A percentile compares a stretch with the other conserved stretches of the same genome.
Evolutionary conservation across 2,888 invertebrate species (phyloP).

Genomic region (Megamerina dolium): DNA sequence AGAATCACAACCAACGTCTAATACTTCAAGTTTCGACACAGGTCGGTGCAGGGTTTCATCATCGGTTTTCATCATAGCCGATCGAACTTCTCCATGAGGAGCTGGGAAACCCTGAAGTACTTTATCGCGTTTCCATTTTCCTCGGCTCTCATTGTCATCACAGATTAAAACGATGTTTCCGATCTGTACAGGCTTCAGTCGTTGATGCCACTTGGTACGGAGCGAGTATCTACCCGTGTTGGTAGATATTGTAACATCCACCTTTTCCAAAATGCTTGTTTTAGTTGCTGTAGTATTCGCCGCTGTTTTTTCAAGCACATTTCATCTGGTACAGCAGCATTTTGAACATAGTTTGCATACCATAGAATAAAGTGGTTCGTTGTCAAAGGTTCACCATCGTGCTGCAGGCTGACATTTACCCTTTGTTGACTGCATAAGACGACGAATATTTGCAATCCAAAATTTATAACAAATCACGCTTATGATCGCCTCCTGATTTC

Average conservation of each 20-base stretch:
- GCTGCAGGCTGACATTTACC: too few species aligned
- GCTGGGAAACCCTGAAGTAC: constrained; percentile 5
- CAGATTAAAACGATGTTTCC: constrained; percentile 16
- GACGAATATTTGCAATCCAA: too few species aligned
- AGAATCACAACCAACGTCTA: constrained; percentile 10
- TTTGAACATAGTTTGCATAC: too few species aligned
- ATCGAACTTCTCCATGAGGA: constrained; percentile 11
- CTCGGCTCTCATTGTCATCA: constrained; percentile 18
- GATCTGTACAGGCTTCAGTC: constrained; percentile 4
- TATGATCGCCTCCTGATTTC: too few species aligned
- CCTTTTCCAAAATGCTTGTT: constrained; percentile 8
- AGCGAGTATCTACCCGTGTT: constrained; percentile 9
- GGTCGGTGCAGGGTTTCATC: constrained; percentile 6
- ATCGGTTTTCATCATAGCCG: constrained; percentile 7
- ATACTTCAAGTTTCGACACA: constrained; percentile 9
- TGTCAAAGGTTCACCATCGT: too few species aligned
- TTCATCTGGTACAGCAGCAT: too few species aligned
- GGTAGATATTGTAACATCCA: constrained; percentile 6
- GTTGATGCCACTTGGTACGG: constrained; percentile 4
- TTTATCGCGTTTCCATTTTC: constrained; percentile 12
- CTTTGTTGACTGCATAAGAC: too few species aligned
- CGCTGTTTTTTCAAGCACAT: too few species aligned
- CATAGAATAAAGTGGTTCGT: too few species aligned
- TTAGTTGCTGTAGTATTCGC: too few species aligned
- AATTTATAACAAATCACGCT: too few species aligned